phyloP scores from a whole-genome alignment of 1,140 invertebrate species.

The Proctacanthus coquilletti region DNA sequence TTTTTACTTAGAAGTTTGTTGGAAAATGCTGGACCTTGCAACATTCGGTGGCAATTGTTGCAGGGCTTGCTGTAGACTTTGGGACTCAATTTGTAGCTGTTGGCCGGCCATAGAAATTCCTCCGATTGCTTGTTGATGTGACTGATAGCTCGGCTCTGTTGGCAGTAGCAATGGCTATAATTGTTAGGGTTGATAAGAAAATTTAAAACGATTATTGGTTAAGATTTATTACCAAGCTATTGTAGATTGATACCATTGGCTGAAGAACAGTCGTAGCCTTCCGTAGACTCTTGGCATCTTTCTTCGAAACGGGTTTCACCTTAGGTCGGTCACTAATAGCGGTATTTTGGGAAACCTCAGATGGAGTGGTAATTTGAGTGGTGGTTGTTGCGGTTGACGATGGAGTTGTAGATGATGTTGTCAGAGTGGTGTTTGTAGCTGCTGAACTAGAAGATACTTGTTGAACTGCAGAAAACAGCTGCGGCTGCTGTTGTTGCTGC shows the following conservation, averaged over 20 bases:
- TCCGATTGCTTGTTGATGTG: not conserved
- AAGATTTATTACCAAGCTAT: conserved; percentile 20
- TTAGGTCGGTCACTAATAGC: conserved; percentile 66
- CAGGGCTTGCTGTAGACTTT: too few species aligned
- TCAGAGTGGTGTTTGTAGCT: too few species aligned
- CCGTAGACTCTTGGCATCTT: conserved; percentile 45
- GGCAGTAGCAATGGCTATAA: not conserved
- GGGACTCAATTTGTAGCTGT: not conserved
- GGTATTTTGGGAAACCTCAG: conserved; percentile 41
- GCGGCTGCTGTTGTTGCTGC: too few species aligned
- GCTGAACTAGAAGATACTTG: too few species aligned
- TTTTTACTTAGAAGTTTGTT: too few species aligned
- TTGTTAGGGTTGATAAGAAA: too few species aligned
- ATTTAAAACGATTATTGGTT: too few species aligned
- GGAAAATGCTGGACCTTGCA: too few species aligned
- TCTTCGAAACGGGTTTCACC: conserved; percentile 61
- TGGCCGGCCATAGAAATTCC: too few species aligned
- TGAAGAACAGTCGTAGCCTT: conserved; percentile 21
- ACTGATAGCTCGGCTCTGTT: not conserved
- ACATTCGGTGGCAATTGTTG: too few species aligned
- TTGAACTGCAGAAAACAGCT: too few species aligned
- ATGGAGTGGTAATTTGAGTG: conserved; percentile 29
- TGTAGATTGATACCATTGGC: conserved; percentile 27
- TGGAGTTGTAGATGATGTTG: conserved; percentile 2
- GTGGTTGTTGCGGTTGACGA: conserved; percentile 14